phyloP scores from a whole-genome alignment of 2,888 invertebrate species.

The Andrena marginata region DNA sequence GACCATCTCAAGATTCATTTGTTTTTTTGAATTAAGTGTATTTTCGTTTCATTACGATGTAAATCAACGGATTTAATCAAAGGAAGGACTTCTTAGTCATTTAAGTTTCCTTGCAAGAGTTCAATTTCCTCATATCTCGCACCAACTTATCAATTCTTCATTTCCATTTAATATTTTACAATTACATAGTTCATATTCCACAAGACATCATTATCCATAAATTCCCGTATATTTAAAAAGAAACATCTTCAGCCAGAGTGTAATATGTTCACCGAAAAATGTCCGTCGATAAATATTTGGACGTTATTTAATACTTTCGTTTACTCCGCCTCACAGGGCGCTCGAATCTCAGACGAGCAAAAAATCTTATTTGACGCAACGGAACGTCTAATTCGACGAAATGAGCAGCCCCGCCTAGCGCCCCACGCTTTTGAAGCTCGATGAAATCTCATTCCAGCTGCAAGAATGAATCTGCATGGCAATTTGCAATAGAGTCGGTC shows the following conservation, averaged over 20 bases:
- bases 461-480: slow-evolving; percentile 38
- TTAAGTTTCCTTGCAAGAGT: no score
- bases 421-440: slow-evolving; percentile 11
- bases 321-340: not conserved
- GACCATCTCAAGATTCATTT: no score
- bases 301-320: not conserved
- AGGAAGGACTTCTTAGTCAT: no score
- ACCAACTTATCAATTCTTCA: no score
- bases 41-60: no score
- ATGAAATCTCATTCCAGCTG: slow-evolving; percentile 38
- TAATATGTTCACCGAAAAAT: not conserved
- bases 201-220: no score
- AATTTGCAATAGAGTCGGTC: slow-evolving; percentile 30
- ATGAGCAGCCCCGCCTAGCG: not conserved
- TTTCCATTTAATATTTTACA: no score
- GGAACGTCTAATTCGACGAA: slow-evolving; percentile 21
- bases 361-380: slow-evolving; percentile 19
- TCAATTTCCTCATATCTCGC: no score
- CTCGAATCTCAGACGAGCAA: not conserved
- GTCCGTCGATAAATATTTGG: not conserved
- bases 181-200: no score
- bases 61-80: no score
- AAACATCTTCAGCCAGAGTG: not conserved
- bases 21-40: no score
- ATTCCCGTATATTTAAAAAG: not conserved